Percentiles rank a stretch among this genome's conserved stretches.
Conservation (phyloP, 2,888 invertebrate genomes). For the Muschampia staudingeri region DNA sequence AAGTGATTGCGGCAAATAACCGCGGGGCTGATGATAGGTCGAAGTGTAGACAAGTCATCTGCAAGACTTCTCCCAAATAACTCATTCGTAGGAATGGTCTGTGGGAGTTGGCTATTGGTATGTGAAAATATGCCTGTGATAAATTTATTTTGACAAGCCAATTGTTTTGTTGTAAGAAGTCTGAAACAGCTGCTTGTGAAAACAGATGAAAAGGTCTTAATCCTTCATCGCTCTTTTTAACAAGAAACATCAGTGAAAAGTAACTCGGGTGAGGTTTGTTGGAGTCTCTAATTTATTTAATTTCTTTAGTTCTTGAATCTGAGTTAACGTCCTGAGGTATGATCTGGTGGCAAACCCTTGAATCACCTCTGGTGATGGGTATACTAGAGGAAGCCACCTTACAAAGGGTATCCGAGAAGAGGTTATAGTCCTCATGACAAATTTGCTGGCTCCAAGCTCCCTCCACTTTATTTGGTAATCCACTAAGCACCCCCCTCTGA, state of each 20-base stretch:
- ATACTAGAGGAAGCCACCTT: not conserved
- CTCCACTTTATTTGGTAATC: not conserved
- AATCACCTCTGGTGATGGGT: not conserved
- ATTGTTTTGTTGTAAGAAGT: conserved; percentile 2
- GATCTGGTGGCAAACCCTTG: not conserved
- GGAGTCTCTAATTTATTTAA: not conserved
- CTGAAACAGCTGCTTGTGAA: not conserved
- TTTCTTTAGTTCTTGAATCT: not conserved
- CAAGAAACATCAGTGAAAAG: conserved; percentile 4
- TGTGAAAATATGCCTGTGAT: conserved; percentile 1
- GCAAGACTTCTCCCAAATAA: conserved; percentile 41
- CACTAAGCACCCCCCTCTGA: not conserved
- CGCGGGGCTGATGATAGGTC: conserved; percentile 62
- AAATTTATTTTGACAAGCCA: conserved; percentile 16
- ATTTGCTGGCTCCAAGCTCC: not conserved
- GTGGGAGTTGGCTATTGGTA: conserved; percentile 25
- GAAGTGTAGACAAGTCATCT: conserved; percentile 65
- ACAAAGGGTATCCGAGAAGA: conserved; percentile 3
- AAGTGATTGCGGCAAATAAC: conserved; percentile 60
- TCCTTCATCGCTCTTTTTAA: not conserved
- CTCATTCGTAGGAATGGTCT: conserved; percentile 54
- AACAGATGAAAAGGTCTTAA: not conserved
- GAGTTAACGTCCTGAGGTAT: not conserved
- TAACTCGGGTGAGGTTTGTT: not conserved
- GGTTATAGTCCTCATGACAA: not conserved